A percentile compares a stretch with the other conserved stretches of the same genome.
Conservation (phyloP, 1,140 invertebrate genomes). For the Oncopodura yosiiana region DNA sequence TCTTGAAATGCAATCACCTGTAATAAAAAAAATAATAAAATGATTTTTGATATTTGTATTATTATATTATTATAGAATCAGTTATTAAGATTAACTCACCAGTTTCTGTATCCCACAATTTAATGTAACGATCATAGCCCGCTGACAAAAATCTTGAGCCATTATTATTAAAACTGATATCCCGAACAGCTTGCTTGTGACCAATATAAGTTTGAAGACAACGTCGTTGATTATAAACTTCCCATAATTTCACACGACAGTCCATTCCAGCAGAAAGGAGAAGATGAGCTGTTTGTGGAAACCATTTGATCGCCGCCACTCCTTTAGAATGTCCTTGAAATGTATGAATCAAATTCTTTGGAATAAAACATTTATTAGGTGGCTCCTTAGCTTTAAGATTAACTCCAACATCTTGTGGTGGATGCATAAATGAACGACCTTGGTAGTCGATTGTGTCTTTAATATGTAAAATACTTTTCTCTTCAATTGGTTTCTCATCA, state of each 20-base stretch:
- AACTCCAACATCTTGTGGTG: conserved; percentile 90
- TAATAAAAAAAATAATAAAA: no score
- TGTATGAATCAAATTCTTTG: conserved; percentile 91
- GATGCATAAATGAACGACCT: conserved; percentile 85
- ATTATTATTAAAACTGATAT: conserved; percentile 90
- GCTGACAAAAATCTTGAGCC: conserved; percentile 90
- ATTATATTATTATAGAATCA: no score
- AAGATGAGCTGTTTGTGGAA: conserved; percentile 88
- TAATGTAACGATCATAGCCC: conserved; percentile 81
- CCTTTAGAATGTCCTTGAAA: conserved; percentile 97
- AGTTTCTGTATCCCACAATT: conserved; percentile 98
- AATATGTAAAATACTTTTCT: conserved; percentile 91
- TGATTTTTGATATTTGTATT: no score
- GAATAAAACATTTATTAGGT: conserved; percentile 92
- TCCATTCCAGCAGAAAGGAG: conserved; percentile 95
- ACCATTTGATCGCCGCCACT: conserved; percentile 91
- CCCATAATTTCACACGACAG: conserved; percentile 93
- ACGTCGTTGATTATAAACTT: conserved; percentile 90
- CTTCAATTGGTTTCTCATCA: conserved; percentile 87
- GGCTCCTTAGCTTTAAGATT: conserved; percentile 84
- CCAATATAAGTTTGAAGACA: conserved; percentile 94
- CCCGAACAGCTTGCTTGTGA: conserved; percentile 91
- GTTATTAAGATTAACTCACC: conserved; percentile 74
- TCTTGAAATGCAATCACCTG: conserved; percentile 75
- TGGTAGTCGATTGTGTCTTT: conserved; percentile 72